phyloP scores from a whole-genome alignment of 1,140 invertebrate species.

The Phymorhynchus buccinoides region DNA sequence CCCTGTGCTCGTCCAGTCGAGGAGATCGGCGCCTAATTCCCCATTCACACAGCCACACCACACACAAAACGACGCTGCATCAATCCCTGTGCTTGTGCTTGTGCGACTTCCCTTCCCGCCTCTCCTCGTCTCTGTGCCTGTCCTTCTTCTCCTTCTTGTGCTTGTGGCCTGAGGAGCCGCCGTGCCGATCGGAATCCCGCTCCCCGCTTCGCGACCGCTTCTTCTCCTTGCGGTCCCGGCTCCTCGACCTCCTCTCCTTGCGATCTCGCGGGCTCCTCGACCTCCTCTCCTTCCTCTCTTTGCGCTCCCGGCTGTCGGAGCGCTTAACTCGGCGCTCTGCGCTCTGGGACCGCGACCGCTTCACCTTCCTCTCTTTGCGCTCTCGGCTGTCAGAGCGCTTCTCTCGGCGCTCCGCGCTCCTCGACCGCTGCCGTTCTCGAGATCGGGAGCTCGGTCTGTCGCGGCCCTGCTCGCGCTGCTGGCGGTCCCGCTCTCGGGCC shows the following conservation, averaged over 20 bases:
- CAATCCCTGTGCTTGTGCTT: conserved; percentile 21
- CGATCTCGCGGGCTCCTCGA: not conserved
- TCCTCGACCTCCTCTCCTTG: not conserved
- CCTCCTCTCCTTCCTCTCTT: conserved; percentile 23
- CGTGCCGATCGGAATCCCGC: not conserved
- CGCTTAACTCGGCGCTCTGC: conserved; percentile 25
- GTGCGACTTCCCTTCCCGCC: not conserved
- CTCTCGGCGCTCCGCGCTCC: not conserved
- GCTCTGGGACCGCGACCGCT: no score
- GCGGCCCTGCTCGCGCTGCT: conserved; percentile 53
- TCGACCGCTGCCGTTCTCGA: not conserved
- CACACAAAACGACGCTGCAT: no score
- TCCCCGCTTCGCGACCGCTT: not conserved
- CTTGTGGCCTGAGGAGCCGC: not conserved
- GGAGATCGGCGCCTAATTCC: no score
- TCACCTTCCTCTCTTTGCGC: not conserved
- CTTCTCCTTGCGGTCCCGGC: not conserved
- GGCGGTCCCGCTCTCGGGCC: conserved; percentile 62
- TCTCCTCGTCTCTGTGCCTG: conserved; percentile 8
- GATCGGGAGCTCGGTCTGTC: conserved; percentile 23
- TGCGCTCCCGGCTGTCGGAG: conserved; percentile 41
- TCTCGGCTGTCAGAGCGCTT: not conserved
- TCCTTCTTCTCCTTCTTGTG: conserved; percentile 23
- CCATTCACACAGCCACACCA: no score
- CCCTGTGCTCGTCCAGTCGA: not conserved